Base-by-base conservation (phyloP, 37 sponge, comb jelly and placozoan genomes). In the Geodia barretti region DNA sequence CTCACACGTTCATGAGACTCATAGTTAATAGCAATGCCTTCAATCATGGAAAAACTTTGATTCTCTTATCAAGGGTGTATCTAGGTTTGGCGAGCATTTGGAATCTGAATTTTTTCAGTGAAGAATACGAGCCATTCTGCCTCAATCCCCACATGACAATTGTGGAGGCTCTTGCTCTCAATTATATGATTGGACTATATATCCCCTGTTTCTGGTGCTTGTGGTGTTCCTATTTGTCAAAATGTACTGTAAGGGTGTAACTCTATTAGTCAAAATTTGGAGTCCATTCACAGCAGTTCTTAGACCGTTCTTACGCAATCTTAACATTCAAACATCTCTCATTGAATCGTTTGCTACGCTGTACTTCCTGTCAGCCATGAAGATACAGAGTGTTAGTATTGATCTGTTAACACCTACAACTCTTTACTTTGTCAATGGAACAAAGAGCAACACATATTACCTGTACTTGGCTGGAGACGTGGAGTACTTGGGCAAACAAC, bases 311-410 rank as follows among this genome's bases (percentile, higher is more conserved):
- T 19, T 40, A n/a, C 4, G 30, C 39, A 8, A 64, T 1, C 64
- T 39, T 40, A 64, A 77, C 78, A 77, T 77, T 5, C 32, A 64
- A 29, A 35, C 5, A 3, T 77, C 78, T 5, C 67, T 77, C 9
- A 38, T 77, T 1, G 67, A 64, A 39, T 39, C 42, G 2, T 77
- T 77, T 77, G 78, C 78, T 11, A 77, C 78, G 42, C 69, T 80
- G 25, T 20, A 69, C 36, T 38, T 80, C 5, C 81, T 80, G 38
- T 54, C 60, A 60, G 68, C 68, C 62, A 32, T 70, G 20, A 80
- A 80, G 36, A 61, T 83, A 23, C 59, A 63, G 3, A 43, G 41
- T 28, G 68, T 63, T 26, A 30, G 65, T 1, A 74, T 83, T 74
- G 75, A 74, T 31, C 24, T 83, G 3, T 68, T 83, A 23, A 11